Conservation (phyloP, 2,113 vertebrate genomes). For the Elephas maximus region DNA sequence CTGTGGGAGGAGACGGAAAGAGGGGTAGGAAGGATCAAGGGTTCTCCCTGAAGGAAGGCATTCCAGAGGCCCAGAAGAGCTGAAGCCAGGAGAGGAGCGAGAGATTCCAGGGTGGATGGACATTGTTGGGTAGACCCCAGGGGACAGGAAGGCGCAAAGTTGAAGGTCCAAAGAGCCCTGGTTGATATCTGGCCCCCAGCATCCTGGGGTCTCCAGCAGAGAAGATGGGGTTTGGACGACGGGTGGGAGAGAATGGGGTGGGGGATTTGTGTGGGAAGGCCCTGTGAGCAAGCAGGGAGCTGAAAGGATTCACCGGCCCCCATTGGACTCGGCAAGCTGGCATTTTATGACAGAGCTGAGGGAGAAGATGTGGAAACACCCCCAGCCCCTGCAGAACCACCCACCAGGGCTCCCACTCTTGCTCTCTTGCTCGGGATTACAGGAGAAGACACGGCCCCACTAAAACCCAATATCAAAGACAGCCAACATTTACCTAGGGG, state of each 20-base stretch:
- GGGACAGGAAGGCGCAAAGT: not conserved
- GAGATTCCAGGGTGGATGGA: not conserved
- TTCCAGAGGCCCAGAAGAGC: constrained; percentile 5
- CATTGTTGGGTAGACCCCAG: not conserved
- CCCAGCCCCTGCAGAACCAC: constrained; percentile 67
- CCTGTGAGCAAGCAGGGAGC: not conserved
- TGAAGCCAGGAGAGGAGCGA: not conserved
- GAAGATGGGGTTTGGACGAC: not conserved
- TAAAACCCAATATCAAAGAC: not conserved
- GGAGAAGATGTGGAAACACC: constrained; percentile 67
- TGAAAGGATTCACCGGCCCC: constrained; percentile 53
- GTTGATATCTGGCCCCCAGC: not conserved
- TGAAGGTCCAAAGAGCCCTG: not conserved
- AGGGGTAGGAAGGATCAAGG: not conserved
- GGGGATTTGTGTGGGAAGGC: constrained; percentile 49
- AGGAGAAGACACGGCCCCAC: constrained; percentile 57
- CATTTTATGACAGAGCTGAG: constrained; percentile 62
- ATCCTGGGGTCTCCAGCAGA: not conserved
- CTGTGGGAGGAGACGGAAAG: not conserved
- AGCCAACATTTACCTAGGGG: not conserved
- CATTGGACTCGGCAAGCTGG: constrained; percentile 65
- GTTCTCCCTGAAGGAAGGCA: constrained; percentile 1
- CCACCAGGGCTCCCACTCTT: constrained; percentile 44
- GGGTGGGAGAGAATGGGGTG: constrained; percentile 45
- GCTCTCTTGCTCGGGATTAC: constrained; percentile 49